Conservation (phyloP, 2,888 invertebrate species). For the Norana najaformis region DNA sequence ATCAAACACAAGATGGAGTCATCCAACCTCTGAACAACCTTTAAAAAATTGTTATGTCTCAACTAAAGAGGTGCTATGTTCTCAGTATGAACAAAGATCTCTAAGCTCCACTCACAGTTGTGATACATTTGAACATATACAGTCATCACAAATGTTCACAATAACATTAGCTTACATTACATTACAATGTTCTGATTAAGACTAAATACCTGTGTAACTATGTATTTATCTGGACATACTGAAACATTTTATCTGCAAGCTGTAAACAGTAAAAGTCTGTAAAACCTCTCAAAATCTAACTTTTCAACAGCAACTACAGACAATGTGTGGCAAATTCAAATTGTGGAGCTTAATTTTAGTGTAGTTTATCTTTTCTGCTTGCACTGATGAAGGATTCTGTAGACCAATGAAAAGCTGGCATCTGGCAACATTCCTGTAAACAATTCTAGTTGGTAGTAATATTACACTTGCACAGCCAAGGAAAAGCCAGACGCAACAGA, state of each 20-base stretch:
- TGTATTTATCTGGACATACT: not conserved
- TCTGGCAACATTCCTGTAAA: conserved; percentile 3
- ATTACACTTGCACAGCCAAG: not conserved
- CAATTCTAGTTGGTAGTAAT: not conserved
- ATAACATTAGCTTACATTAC: not conserved
- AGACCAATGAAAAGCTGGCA: not conserved
- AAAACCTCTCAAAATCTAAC: too few relatives aligned
- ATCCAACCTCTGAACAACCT: not conserved
- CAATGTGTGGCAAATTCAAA: too few relatives aligned
- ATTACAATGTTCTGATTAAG: not conserved
- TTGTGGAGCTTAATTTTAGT: too few relatives aligned
- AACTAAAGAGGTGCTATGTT: too few relatives aligned
- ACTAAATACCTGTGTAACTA: not conserved
- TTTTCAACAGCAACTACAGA: too few relatives aligned
- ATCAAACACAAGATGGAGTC: not conserved
- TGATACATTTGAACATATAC: not conserved
- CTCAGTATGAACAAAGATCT: not conserved
- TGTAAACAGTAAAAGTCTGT: too few relatives aligned
- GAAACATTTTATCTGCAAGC: too few relatives aligned
- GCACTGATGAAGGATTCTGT: too few relatives aligned
- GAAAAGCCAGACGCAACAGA: not conserved
- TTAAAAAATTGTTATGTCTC: too few relatives aligned
- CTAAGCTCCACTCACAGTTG: not conserved
- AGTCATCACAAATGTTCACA: not conserved
- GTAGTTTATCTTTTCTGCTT: too few relatives aligned